Evolutionary conservation across 2,888 invertebrate species (phyloP).

Genomic region (Chloroclysta siterata): DNA sequence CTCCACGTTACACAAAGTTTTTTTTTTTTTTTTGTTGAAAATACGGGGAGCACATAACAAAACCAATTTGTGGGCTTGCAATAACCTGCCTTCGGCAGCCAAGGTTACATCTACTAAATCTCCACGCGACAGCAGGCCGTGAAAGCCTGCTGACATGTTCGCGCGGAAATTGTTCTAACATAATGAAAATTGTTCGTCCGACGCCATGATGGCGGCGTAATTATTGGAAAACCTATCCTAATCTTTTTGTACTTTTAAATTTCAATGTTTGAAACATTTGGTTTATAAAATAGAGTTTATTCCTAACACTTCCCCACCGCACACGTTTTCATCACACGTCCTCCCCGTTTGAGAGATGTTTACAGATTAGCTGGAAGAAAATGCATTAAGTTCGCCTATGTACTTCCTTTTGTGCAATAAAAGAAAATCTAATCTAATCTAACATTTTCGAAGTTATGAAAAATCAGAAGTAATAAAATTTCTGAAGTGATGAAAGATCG

Average conservation of each 20-base stretch:
- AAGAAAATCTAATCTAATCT: no score
- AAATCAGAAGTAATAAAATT: no score
- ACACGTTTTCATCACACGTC: slow-evolving; percentile 69
- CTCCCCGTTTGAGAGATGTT: slow-evolving; percentile 76
- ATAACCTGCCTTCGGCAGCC: slow-evolving; percentile 88
- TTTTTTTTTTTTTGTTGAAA: slow-evolving; percentile 90
- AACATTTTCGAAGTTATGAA: no score
- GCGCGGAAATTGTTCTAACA: slow-evolving; percentile 92
- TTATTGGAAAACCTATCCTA: slow-evolving; percentile 75
- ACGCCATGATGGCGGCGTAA: slow-evolving; percentile 87
- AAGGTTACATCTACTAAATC: slow-evolving; percentile 89
- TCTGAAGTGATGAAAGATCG: no score
- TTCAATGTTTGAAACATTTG: slow-evolving; percentile 81
- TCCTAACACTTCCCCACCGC: slow-evolving; percentile 61
- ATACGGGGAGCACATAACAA: slow-evolving; percentile 89
- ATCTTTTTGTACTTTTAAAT: slow-evolving; percentile 80
- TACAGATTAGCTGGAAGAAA: no score
- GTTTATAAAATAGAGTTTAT: slow-evolving; percentile 68
- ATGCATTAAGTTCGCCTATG: no score
- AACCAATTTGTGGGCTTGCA: slow-evolving; percentile 89
- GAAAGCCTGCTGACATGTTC: slow-evolving; percentile 89
- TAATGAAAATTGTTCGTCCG: slow-evolving; percentile 90
- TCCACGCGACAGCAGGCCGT: slow-evolving; percentile 88
- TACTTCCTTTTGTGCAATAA: no score
- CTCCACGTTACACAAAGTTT: no score